These are phyloP conservation scores for Alectura lathami DNA, from an alignment of 2,113 vertebrate species.

Conservation along the genomic window DNA sequence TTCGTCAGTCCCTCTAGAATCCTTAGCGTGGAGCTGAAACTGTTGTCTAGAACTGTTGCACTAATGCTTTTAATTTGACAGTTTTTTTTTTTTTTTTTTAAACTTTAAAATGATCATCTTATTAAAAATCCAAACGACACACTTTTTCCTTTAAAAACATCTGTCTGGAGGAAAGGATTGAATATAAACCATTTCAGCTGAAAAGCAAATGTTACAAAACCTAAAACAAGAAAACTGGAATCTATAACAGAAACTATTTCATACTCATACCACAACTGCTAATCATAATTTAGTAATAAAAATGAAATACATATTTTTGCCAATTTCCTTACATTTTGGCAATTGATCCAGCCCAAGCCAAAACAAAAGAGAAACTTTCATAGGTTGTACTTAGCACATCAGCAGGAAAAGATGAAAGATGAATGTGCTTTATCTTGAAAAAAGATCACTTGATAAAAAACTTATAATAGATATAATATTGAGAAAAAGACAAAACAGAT, in stretches of 20 bases:
- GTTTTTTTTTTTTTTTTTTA: background rate
- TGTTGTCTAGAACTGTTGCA: background rate
- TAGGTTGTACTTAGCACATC: background rate
- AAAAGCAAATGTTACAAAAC: background rate
- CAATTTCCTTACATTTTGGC: background rate
- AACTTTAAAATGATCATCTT: background rate
- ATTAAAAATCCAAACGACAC: background rate
- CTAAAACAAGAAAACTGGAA: background rate
- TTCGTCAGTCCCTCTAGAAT: background rate
- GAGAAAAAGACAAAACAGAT: background rate
- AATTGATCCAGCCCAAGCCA: background rate
- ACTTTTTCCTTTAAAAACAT: background rate
- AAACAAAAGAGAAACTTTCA: background rate
- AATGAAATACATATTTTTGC: background rate
- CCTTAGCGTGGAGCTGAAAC: background rate
- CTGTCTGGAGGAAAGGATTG: background rate
- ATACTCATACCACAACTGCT: background rate
- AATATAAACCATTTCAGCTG: background rate
- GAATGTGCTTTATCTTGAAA: background rate
- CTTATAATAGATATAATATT: background rate
- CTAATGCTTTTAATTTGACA: background rate
- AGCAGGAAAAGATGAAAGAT: background rate
- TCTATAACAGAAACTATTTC: background rate
- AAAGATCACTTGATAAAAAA: background rate
- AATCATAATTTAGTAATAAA: background rate